These are phyloP conservation scores for Ypsolopha scabrella DNA, from an alignment of 2,888 invertebrate species.

Conservation along the genomic window DNA sequence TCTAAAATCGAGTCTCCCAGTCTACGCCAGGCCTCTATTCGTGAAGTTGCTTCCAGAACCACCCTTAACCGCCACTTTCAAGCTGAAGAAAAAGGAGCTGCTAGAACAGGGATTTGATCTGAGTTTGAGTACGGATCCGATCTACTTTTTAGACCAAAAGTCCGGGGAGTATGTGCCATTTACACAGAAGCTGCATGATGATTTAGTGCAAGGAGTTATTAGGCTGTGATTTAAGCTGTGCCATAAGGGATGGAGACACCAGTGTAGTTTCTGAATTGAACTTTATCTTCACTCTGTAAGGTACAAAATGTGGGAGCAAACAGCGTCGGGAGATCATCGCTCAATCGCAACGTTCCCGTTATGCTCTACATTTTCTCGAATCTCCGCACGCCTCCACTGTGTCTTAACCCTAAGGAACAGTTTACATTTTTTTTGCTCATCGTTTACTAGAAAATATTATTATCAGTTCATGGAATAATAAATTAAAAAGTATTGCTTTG, in stretches of 20 bases:
- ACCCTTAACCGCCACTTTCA: conserved; percentile 89
- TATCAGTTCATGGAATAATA: too few species aligned
- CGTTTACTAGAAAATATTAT: too few species aligned
- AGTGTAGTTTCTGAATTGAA: too few species aligned
- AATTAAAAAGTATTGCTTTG: too few species aligned
- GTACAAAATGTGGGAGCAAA: too few species aligned
- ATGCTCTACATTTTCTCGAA: too few species aligned
- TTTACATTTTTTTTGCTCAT: too few species aligned
- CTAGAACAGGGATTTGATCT: conserved; percentile 84
- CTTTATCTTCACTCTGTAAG: too few species aligned
- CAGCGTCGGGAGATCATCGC: too few species aligned
- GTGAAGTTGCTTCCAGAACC: conserved; percentile 81
- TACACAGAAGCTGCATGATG: conserved; percentile 54
- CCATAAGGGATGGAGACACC: background rate
- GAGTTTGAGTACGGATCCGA: conserved; percentile 71
- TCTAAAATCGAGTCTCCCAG: conserved; percentile 73
- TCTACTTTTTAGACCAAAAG: conserved; percentile 74
- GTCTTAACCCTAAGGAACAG: too few species aligned
- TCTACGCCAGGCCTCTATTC: conserved; percentile 90
- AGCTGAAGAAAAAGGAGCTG: conserved; percentile 90
- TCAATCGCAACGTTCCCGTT: too few species aligned
- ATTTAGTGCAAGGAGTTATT: conserved; percentile 56
- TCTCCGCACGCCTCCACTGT: too few species aligned
- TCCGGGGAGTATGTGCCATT: conserved; percentile 54
- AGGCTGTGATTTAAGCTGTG: conserved; percentile 48